Evolutionary conservation across 2,888 invertebrate genomes (phyloP).

Genomic region (Deilephila elpenor): DNA sequence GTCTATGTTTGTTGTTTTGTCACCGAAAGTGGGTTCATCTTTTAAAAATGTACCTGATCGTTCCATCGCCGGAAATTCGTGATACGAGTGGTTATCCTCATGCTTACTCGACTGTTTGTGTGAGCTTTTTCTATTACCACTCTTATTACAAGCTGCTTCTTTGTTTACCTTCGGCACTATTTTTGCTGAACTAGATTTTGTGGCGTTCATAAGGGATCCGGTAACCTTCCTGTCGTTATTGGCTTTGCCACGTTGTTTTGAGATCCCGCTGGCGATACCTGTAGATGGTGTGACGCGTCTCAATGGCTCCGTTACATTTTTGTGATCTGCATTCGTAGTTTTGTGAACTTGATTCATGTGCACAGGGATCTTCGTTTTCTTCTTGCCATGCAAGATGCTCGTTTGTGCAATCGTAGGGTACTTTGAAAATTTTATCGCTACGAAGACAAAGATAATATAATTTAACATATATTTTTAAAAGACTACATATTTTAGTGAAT

Average conservation of each 20-base stretch:
- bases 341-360: constrained; percentile 55
- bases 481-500: too few species aligned
- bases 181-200: constrained; percentile 85
- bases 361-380: constrained; percentile 69
- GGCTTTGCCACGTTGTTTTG: constrained; percentile 33
- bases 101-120: constrained; percentile 6
- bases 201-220: constrained; percentile 81
- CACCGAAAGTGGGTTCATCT: constrained; percentile 87
- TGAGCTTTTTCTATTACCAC: background rate
- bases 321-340: constrained; percentile 36
- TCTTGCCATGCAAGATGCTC: constrained; percentile 40
- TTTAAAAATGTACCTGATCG: constrained; percentile 90
- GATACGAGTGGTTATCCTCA: background rate
- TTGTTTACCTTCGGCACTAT: constrained; percentile 70
- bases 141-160: constrained; percentile 40
- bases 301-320: constrained; percentile 38
- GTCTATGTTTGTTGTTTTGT: constrained; percentile 62
- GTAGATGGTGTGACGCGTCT: constrained; percentile 29
- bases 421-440: constrained; percentile 54
- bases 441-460: constrained; percentile 31
- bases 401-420: constrained; percentile 38
- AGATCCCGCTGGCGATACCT: constrained; percentile 30
- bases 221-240: constrained; percentile 52
- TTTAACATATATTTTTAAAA: too few species aligned
- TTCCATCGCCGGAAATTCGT: constrained; percentile 70